Evolutionary conservation across 2,888 invertebrate species (phyloP).

Genomic region (Drosophila mettleri): DNA sequence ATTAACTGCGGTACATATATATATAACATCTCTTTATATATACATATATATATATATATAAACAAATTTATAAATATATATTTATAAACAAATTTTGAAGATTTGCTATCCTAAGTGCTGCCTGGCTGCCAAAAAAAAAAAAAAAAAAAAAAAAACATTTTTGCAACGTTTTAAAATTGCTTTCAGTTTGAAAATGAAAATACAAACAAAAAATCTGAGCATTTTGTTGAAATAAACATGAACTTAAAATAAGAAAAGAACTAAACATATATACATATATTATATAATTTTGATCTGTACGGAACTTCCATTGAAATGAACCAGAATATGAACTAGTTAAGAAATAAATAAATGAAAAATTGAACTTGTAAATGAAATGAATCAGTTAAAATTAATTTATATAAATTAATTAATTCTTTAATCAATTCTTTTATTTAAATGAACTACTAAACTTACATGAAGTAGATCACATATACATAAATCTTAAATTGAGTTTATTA

Average conservation of each 20-base stretch:
- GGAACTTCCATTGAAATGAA: too few species aligned
- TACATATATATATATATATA: conserved; percentile 3
- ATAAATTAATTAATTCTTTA: too few species aligned
- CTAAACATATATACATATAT: conserved; percentile 12
- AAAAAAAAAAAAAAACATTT: conserved; percentile 47
- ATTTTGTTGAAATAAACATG: conserved; percentile 38
- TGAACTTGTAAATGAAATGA: not conserved
- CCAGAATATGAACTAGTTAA: too few species aligned
- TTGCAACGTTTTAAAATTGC: conserved; percentile 16
- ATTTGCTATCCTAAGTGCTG: conserved; percentile 51
- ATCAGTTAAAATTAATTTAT: too few species aligned
- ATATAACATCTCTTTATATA: conserved; percentile 15
- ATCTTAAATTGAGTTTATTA: too few species aligned
- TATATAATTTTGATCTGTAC: too few species aligned
- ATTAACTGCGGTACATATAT: conserved; percentile 42
- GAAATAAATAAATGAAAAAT: too few species aligned
- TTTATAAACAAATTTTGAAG: conserved; percentile 29
- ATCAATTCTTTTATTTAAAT: not conserved
- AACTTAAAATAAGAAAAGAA: conserved; percentile 20
- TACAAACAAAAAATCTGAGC: conserved; percentile 20
- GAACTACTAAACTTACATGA: not conserved
- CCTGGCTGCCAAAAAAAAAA: conserved; percentile 45
- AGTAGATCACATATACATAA: too few species aligned
- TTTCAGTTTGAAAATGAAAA: conserved; percentile 38
- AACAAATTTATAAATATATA: conserved; percentile 4